Conservation (phyloP, 2,113 vertebrate genomes). For the Nycticorax nycticorax region DNA sequence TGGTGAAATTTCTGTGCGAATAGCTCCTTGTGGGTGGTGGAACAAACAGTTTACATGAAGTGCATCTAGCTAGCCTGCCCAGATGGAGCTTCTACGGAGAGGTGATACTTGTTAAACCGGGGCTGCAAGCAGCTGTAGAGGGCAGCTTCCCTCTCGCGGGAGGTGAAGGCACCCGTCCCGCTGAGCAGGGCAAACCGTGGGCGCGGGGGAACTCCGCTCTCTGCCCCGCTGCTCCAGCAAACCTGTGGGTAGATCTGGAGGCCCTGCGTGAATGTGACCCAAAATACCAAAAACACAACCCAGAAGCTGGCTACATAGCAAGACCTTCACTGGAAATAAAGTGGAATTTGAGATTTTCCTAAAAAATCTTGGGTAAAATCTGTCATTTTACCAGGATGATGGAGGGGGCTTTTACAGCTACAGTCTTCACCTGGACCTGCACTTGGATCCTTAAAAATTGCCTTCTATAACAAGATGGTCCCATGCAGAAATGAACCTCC, state of each 20-base stretch:
- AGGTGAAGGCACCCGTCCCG: background rate
- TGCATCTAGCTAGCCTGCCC: background rate
- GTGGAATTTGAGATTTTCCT: background rate
- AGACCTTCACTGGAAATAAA: background rate
- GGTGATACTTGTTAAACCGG: background rate
- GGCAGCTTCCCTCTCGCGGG: background rate
- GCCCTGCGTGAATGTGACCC: background rate
- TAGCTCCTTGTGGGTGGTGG: background rate
- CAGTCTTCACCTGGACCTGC: background rate
- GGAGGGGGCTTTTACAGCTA: background rate
- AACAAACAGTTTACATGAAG: conserved; percentile 39
- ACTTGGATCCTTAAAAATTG: background rate
- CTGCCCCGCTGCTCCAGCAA: background rate
- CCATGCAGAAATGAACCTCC: background rate
- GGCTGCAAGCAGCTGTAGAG: background rate
- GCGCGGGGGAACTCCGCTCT: background rate
- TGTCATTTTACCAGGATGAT: background rate
- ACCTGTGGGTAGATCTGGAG: background rate
- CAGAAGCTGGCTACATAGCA: background rate
- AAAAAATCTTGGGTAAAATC: background rate
- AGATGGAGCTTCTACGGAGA: background rate
- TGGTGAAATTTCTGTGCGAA: background rate
- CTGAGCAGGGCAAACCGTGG: rapidly evolving
- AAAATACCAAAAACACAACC: background rate
- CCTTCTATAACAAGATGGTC: background rate